phyloP scores from a whole-genome alignment of 2,797 vertebrate species.

The Pseudomugil tenellus region DNA sequence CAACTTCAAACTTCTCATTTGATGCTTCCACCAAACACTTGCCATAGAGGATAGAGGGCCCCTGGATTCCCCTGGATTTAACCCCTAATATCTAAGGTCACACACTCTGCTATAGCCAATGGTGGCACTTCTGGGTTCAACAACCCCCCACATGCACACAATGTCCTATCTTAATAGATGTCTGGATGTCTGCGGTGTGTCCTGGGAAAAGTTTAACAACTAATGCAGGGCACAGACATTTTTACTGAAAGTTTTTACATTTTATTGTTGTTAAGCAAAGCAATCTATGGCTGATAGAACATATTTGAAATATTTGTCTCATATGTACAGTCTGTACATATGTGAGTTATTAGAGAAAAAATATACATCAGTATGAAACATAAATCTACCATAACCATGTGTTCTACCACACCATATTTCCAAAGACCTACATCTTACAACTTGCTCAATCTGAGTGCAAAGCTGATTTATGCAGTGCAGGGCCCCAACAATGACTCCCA shows the following conservation, averaged over 20 bases:
- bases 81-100: conserved; percentile 76
- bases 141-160: conserved; percentile 2
- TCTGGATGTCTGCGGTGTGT: conserved; percentile 26
- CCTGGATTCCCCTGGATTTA: conserved; percentile 71
- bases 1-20: conserved; percentile 81
- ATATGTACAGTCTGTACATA: not conserved
- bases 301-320: not conserved
- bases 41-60: conserved; percentile 56
- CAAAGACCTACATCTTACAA: conserved; percentile 23
- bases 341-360: not conserved
- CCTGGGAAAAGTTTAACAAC: conserved; percentile 15
- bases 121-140: conserved; percentile 61
- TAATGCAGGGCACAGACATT: conserved; percentile 13
- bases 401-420: conserved; percentile 8
- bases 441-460: conserved; percentile 46
- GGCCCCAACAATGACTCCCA: conserved; percentile 69
- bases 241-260: not conserved
- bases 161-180: conserved; percentile 14
- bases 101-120: conserved; percentile 41
- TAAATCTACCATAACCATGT: conserved; percentile 5
- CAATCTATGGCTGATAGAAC: not conserved
- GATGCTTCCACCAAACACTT: conserved; percentile 71
- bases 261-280: not conserved
- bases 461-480: conserved; percentile 42
- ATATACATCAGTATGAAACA: not conserved